Evolutionary conservation across 1,140 invertebrate genomes (phyloP).

Genomic region (Solenopsis fugax): DNA sequence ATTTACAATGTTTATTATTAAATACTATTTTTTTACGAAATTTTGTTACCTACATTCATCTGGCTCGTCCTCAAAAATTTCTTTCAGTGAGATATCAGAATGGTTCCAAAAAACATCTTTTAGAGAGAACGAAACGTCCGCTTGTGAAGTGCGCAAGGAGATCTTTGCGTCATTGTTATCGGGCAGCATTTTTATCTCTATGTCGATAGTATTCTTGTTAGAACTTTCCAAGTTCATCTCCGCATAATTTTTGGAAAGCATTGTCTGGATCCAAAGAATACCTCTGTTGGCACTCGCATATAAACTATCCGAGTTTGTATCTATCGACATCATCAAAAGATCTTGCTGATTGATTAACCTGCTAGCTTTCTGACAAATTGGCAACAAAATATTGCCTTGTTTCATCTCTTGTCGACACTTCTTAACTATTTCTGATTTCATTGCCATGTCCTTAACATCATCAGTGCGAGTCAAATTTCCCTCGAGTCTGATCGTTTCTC

Average conservation of each 20-base stretch:
- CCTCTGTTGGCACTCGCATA: fast-evolving
- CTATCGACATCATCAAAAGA: slow-evolving; percentile 54
- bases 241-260: fast-evolving
- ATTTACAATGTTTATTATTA: not conserved
- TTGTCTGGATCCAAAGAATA: fast-evolving
- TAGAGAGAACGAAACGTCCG: slow-evolving; percentile 77
- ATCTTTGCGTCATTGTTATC: slow-evolving; percentile 84
- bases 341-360: slow-evolving; percentile 86
- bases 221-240: not conserved
- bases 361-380: slow-evolving; percentile 86
- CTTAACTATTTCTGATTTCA: slow-evolving; percentile 80
- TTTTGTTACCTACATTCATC: not conserved
- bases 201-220: slow-evolving; percentile 80
- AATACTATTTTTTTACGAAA: not conserved
- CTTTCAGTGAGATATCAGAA: not conserved
- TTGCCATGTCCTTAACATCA: slow-evolving; percentile 85
- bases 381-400: slow-evolving; percentile 84
- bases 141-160: slow-evolving; percentile 82
- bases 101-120: not conserved
- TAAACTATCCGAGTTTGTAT: fast-evolving
- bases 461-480: slow-evolving; percentile 86
- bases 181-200: slow-evolving; percentile 83
- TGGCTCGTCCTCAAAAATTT: not conserved
- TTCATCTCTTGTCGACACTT: slow-evolving; percentile 87
- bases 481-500: slow-evolving; percentile 84